These are phyloP conservation scores for Chesias legatella DNA, from an alignment of 2,888 invertebrate genomes.

Conservation along the genomic window DNA sequence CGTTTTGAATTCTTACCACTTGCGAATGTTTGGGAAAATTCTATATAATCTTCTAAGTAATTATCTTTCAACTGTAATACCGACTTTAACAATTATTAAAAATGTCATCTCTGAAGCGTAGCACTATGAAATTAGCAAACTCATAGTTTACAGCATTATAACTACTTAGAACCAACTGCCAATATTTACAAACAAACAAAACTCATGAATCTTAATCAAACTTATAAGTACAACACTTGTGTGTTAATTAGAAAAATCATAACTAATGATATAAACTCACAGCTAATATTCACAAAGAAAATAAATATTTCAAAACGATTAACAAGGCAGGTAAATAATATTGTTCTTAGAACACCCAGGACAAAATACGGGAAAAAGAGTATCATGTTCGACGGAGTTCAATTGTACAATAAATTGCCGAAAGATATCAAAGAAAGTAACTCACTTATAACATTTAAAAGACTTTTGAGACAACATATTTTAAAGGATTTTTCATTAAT, in stretches of 20 bases:
- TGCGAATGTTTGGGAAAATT: too few species aligned
- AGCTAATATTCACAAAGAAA: not conserved
- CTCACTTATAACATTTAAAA: not conserved
- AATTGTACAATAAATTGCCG: not conserved
- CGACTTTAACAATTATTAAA: too few species aligned
- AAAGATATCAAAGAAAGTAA: not conserved
- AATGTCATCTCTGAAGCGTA: too few species aligned
- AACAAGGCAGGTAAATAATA: not conserved
- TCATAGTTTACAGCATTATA: too few species aligned
- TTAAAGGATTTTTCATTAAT: not conserved
- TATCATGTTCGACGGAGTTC: not conserved
- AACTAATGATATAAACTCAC: not conserved
- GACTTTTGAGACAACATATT: not conserved
- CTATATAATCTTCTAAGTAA: too few species aligned
- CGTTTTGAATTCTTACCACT: too few species aligned
- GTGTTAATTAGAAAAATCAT: not conserved
- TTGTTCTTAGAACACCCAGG: not conserved
- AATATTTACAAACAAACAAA: not conserved
- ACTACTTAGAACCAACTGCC: not conserved
- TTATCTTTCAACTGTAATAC: too few species aligned
- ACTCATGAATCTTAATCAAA: not conserved
- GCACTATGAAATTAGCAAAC: too few species aligned
- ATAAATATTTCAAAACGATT: not conserved
- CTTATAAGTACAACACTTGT: not conserved
- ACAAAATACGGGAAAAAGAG: not conserved